Base-by-base conservation (phyloP, 2,113 vertebrate genomes). In the Entelurus aequoreus region DNA sequence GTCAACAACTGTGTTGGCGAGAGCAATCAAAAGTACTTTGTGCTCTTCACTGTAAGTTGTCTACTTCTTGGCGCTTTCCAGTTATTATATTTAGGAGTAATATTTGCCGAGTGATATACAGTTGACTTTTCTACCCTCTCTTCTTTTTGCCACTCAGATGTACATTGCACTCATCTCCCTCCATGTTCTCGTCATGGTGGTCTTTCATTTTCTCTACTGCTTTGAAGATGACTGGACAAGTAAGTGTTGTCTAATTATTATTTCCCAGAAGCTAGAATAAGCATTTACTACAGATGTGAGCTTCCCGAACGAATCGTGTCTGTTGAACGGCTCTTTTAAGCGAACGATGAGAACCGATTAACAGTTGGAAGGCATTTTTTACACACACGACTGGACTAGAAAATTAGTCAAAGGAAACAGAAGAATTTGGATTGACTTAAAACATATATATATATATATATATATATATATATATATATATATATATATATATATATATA, bases 191-290 rank as follows among this genome's bases (percentile, higher is more conserved):
- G 81, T 93, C 82, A 95, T 99, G 96, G 95, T 98, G 87, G 94
- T 93, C 82, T 93, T 99, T 88, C 97, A 98, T 83, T 99, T 99
- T 86, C 92, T 99, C 69, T 93, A 95, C 83, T 99, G 96, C 87
- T 98, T 98, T 88, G 96, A 98, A 91, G 97, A 98, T 85, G 95
- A 99, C 74, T 99, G 96, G 96, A 94, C 94, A 82, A 97, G 97
- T 99, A 85, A 97, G 97, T 97, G 62, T 90, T 54, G 60, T 21
- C 51, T 37, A 36, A 63, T 42, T 61, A 28, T 19, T 42, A 19
- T 16, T 56, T 16, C 40, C 37, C 40, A 8, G 5, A 14, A 11
- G 42, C 42, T 10, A 3, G 3, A 28, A 2, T 28, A 28, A 28
- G 28, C 28, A 28, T 28, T 28, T 28, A 28, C 28, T 19, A 19